Evolutionary conservation across 1,140 invertebrate genomes (phyloP), one percentile per base, ranked within the genome.

Genomic region (Euborellia annulipes): DNA sequence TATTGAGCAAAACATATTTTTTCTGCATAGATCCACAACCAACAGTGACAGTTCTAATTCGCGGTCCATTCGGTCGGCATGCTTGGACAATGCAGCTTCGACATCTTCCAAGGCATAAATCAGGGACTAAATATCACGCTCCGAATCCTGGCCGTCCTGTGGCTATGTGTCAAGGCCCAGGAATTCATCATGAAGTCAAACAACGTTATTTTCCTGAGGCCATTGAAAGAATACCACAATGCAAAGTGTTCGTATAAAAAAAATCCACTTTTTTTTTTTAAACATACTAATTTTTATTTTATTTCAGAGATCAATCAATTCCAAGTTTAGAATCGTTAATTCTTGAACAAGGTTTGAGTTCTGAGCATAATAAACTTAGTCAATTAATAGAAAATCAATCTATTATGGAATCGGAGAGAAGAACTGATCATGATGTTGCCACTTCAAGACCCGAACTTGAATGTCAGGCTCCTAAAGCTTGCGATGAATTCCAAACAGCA

Each of bases 401-500:
- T 0, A 61, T 60, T 4, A 56, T 73, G 13, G 63, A 68, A 53
- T 65, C 64, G 53, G 50, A 57, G 13, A 23, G 62, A 59, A 54
- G 73, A 55, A 55, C 72, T 62, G 17, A 54, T 56, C 6, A 59
- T 64, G n/a, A 63, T 71, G 3, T 68, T 69, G 53, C 62, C 61
- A 2, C 50, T n/a, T 46, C 50, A 17, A 53, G 57, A 51, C 44
- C 53, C 8, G 51, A 51, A 36, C 66, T 78, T 38, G 87, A 92
- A 58, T 88, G 84, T 57, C 68, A 76, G 9, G 79, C 87, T 13
- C 91, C 91, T 0, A 68, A 78, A 8, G 75, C 82, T 1, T 84
- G 82, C 49, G 79, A 90, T 43, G 87, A 94, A 57, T 94, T 93
- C 62, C 88, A 95, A 68, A 93, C 92, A 0, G 87, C 92, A 1